Evolutionary conservation across 2,113 vertebrate genomes (phyloP), one percentile per base, ranked within the genome.

Genomic region (Lathamus discolor): DNA sequence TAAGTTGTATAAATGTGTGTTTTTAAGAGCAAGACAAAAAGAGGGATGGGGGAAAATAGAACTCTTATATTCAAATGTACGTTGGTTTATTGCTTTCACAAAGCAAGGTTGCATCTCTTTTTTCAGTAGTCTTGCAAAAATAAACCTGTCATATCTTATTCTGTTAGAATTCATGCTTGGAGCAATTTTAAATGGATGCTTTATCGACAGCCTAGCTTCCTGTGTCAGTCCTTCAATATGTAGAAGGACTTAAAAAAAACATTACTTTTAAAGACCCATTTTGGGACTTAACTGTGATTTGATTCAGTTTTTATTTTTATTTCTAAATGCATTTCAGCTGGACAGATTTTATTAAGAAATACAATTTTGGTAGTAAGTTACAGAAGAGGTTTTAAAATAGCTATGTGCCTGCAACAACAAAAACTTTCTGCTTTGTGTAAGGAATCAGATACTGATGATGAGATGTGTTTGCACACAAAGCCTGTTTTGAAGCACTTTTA

Each of bases 101-200:
- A 77, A 89, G 67, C 49, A 80, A 83, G 59, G 49, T 74, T 83
- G 33, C n/a, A 64, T 75, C 39, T 79, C 3, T 89, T 79, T 89
- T 93, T 94, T 94, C n/a, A 64, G 33, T 77, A 51, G 77, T 37
- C 16, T 88, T 78, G 84, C 69, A 91, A 88, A 86, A 96, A 97
- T 35, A 94, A 85, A 35, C 6, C 7, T 49, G 64, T 77, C 52
- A 67, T 95, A 80, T 94, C 49, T 89, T 92, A 84, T 63, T 87
- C 81, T 94, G 70, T 80, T 90, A 86, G 43, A 86, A 84, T 91
- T 96, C 68, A 77, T 46, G 88, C 59, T 95, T 74, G 35, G 37
- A 93, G 73, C 37, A 57, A 64, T 86, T 86, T 90, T 77, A 84
- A 94, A 83, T 89, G 68, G 74, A 67, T 86, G 24, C 64, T 90